phyloP scores from a whole-genome alignment of 2,113 vertebrate genomes.

The Hystrix cristata region DNA sequence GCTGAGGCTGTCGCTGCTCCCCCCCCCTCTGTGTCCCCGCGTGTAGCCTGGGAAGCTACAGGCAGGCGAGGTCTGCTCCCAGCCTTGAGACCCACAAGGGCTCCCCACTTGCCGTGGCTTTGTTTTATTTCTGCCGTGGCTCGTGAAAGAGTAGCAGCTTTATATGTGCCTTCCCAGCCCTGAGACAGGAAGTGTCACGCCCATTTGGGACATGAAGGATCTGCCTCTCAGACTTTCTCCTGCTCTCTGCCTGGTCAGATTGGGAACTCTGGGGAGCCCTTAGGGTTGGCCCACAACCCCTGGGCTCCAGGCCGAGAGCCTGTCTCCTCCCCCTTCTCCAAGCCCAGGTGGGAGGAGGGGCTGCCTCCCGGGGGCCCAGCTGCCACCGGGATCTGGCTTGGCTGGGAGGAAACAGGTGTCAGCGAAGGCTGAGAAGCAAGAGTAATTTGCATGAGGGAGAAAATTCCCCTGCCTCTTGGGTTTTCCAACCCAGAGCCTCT shows the following conservation, averaged over 20 bases:
- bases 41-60: background rate
- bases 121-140: background rate
- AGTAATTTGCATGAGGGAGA: constrained; percentile 81
- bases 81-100: background rate
- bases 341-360: background rate
- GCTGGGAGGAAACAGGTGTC: constrained; percentile 81
- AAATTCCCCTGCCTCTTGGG: constrained; percentile 82
- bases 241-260: background rate
- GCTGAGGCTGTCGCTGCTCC: background rate
- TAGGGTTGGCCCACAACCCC: background rate
- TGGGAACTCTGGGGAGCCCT: background rate
- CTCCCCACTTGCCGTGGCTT: background rate
- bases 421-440: constrained; percentile 44
- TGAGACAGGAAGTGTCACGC: background rate
- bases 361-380: background rate
- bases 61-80: background rate
- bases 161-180: background rate
- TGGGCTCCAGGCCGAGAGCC: background rate
- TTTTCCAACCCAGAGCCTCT: constrained; percentile 79
- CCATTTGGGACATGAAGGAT: background rate
- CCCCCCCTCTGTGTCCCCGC: background rate
- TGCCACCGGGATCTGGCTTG: constrained; percentile 21
- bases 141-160: background rate
- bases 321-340: background rate
- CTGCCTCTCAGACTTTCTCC: background rate